A percentile compares a stretch with the other conserved stretches of the same genome.
These are phyloP conservation scores for Cuculus canorus DNA, from an alignment of 2,797 vertebrate genomes.

Conservation along the genomic window DNA sequence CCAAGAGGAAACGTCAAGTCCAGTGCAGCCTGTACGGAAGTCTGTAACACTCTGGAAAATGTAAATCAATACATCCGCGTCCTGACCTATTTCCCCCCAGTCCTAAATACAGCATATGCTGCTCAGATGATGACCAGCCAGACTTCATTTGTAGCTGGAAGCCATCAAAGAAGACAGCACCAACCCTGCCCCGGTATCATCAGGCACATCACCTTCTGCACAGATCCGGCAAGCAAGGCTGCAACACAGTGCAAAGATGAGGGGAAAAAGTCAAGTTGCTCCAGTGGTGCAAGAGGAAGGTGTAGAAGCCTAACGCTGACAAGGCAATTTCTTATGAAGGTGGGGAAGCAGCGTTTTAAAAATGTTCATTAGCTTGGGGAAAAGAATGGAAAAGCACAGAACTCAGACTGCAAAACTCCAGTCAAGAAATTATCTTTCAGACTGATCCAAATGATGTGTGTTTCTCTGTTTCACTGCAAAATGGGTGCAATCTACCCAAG, in stretches of 20 bases:
- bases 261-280: background rate
- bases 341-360: background rate
- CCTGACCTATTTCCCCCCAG: background rate
- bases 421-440: background rate
- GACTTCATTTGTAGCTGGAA: background rate
- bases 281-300: background rate
- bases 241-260: background rate
- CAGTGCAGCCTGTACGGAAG: background rate
- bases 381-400: background rate
- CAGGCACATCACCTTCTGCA: background rate
- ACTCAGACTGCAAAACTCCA: background rate
- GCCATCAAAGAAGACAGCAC: background rate
- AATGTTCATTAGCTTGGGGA: background rate
- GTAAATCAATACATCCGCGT: background rate
- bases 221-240: background rate
- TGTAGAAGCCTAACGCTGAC: background rate
- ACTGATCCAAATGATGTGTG: background rate
- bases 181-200: fast-evolving
- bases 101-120: background rate
- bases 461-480: background rate
- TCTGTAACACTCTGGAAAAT: background rate
- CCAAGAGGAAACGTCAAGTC: background rate
- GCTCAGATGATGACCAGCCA: background rate
- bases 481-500: background rate
- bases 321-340: background rate